phyloP scores from a whole-genome alignment of 2,888 invertebrate species.

The Diaphora mendica region DNA sequence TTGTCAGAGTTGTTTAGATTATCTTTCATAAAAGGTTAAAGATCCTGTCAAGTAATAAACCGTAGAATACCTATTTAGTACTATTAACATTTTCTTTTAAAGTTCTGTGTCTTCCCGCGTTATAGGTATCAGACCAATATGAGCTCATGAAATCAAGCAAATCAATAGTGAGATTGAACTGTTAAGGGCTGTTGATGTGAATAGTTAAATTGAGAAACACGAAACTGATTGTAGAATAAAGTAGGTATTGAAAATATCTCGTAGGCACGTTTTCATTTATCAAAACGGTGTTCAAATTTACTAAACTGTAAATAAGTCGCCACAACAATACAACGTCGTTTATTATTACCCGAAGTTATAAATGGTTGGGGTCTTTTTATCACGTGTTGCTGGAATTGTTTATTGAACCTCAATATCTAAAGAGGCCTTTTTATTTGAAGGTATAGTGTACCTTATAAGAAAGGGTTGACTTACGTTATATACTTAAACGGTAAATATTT shows the following conservation, averaged over 20 bases:
- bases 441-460: neutral
- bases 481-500: neutral
- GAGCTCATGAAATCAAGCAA: neutral
- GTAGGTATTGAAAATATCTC: slow-evolving; percentile 26
- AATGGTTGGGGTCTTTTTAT: neutral
- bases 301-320: slow-evolving; percentile 31
- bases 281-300: slow-evolving; percentile 33
- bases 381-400: neutral
- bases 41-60: neutral
- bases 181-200: no score
- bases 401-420: neutral
- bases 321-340: slow-evolving; percentile 15
- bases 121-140: neutral
- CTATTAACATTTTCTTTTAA: neutral
- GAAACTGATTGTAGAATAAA: neutral
- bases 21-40: neutral
- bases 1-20: neutral
- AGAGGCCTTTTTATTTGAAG: neutral
- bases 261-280: slow-evolving; percentile 37
- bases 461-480: neutral
- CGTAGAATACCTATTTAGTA: neutral
- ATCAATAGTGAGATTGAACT: neutral
- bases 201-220: neutral
- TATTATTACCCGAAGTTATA: neutral
- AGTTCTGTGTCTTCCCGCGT: no score